Evolutionary conservation across 2,888 invertebrate genomes (phyloP).

Genomic region (Xestoiulus laeticollis): DNA sequence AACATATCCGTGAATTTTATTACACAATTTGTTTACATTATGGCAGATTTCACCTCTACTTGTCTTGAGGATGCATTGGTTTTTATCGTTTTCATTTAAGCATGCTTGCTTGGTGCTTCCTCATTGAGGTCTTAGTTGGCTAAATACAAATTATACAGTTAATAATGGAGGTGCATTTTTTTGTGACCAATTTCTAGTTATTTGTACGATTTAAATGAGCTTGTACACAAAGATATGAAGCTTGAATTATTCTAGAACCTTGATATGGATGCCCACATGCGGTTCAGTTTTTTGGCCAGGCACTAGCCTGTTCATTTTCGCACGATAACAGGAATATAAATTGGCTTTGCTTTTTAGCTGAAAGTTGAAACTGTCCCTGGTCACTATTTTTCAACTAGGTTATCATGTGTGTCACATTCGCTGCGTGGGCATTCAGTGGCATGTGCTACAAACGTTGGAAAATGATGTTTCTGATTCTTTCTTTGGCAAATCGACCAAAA

Average conservation of each 20-base stretch:
- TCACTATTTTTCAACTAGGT: conserved; percentile 13
- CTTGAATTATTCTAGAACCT: background rate
- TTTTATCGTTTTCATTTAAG: background rate
- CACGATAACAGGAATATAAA: background rate
- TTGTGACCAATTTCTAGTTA: background rate
- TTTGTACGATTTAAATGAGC: background rate
- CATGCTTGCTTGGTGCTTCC: background rate
- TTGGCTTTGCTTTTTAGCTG: background rate
- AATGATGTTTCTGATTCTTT: background rate
- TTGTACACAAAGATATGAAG: background rate
- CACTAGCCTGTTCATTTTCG: background rate
- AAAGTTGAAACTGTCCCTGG: conserved; percentile 25
- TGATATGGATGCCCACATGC: conserved; percentile 32
- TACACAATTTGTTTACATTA: background rate
- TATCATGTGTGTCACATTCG: conserved; percentile 33
- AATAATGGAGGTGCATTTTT: background rate
- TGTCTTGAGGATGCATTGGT: background rate
- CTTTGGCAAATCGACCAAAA: background rate
- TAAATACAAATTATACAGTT: conserved; percentile 9
- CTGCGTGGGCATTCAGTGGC: conserved; percentile 1
- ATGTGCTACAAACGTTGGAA: background rate
- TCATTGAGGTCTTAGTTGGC: background rate
- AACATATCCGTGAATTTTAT: background rate
- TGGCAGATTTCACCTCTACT: background rate
- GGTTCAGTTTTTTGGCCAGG: background rate